These are phyloP conservation scores for Mustelus asterias DNA, from an alignment of 2,113 vertebrate species.

Conservation along the genomic window DNA sequence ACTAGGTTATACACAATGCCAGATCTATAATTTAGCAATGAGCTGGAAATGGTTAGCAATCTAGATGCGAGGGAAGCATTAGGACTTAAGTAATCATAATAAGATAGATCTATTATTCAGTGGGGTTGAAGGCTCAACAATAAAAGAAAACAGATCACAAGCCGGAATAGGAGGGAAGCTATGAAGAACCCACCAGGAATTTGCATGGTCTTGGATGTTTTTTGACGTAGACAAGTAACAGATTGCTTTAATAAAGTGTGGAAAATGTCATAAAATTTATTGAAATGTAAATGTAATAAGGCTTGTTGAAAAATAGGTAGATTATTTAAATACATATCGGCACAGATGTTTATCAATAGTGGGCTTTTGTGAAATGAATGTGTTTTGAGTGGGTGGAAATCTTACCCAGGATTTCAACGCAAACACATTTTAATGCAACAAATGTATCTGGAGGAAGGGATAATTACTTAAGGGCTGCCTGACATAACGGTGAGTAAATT, in stretches of 20 bases:
- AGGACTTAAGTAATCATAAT: constrained; percentile 1
- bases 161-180: background rate
- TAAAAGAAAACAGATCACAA: background rate
- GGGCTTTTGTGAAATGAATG: background rate
- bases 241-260: background rate
- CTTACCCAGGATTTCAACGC: background rate
- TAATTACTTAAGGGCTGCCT: background rate
- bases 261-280: background rate
- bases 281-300: background rate
- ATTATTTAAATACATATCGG: background rate
- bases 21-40: constrained; percentile 30
- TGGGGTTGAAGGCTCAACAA: background rate
- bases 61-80: background rate
- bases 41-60: background rate
- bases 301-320: background rate
- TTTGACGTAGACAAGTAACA: background rate
- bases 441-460: background rate
- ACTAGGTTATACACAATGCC: background rate
- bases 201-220: background rate
- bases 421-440: background rate
- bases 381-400: background rate
- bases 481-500: background rate
- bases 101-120: constrained; percentile 17
- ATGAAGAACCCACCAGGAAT: background rate
- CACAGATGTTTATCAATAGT: background rate